Evolutionary conservation across 2,113 vertebrate genomes (phyloP), one percentile per base, ranked within the genome.

Genomic region (Gila orcuttii): DNA sequence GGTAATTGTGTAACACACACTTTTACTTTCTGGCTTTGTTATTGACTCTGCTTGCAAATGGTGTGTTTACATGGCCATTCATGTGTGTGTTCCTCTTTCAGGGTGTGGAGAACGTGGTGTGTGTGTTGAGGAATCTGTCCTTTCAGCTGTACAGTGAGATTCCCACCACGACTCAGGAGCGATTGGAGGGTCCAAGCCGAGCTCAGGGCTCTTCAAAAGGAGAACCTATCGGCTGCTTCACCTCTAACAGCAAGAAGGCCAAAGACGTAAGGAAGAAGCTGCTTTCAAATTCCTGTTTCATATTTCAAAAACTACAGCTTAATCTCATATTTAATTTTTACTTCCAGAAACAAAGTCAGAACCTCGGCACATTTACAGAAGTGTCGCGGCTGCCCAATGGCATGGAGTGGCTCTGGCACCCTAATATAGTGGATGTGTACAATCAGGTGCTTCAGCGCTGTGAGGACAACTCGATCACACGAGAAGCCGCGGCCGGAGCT

Each of bases 381-480:
- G 96, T 98, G n/a, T 90, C 96, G 3, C 95, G 94, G 86, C 92
- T 95, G 74, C 97, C 98, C 9, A 96, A 93, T 77, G 97, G 95
- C 23, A 93, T 96, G 0, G 97, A 99, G 92, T 97, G 97, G 97
- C 94, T 99, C 78, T 99, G 98, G 97, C 98, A 98, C 91, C 98
- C 98, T 0, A 93, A 97, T 86, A 94, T 97, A 0, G 93, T 98
- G 84, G 93, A 87, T 1, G 85, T 98, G 36, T 99, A 99, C 91
- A 96, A 96, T 86, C 79, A 85, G 4, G 91, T 99, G 76, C 93
- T 99, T 78, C 96, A 96, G 91, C 94, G 92, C 88, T 96, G 95
- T 0, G 94, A 96, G 74, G 89, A 94, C 85, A 97, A 96, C 90
- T 85, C 92, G 47, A 93, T 94, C 85, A 96, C 96, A 0, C 96